Conservation (phyloP, 2,113 vertebrate genomes). For the Sitta europaea region DNA sequence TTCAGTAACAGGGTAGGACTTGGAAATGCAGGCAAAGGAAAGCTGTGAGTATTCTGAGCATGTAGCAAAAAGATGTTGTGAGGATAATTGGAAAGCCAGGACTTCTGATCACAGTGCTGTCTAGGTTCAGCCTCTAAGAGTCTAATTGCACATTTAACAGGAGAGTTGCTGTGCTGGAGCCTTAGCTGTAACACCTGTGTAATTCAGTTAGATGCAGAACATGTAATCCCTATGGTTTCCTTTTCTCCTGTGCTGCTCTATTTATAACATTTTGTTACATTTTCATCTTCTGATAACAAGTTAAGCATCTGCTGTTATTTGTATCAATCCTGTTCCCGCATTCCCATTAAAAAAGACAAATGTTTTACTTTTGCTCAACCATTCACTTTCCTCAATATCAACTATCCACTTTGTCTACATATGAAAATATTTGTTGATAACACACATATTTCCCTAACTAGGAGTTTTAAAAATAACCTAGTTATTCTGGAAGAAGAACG, state of each 20-base stretch:
- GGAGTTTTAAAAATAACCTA: neutral
- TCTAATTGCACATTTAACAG: neutral
- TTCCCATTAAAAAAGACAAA: neutral
- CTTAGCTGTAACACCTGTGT: neutral
- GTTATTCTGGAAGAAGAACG: neutral
- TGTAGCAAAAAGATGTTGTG: neutral
- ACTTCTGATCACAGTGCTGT: neutral
- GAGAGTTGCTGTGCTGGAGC: neutral
- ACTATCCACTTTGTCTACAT: neutral
- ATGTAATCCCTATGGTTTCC: neutral
- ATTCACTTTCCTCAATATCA: neutral
- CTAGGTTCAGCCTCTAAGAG: neutral
- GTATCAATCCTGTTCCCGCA: neutral
- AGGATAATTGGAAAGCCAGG: neutral
- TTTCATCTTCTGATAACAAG: neutral
- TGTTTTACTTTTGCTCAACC: neutral
- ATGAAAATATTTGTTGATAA: neutral
- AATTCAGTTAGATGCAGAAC: neutral
- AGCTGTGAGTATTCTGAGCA: neutral
- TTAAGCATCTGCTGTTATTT: neutral
- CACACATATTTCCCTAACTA: neutral
- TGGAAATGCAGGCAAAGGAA: neutral
- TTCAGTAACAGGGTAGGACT: neutral
- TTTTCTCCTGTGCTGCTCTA: neutral
- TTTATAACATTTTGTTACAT: constrained; percentile 1